Base-by-base conservation (phyloP, 2,797 vertebrate genomes). In the Catamblyrhynchus diadema region DNA sequence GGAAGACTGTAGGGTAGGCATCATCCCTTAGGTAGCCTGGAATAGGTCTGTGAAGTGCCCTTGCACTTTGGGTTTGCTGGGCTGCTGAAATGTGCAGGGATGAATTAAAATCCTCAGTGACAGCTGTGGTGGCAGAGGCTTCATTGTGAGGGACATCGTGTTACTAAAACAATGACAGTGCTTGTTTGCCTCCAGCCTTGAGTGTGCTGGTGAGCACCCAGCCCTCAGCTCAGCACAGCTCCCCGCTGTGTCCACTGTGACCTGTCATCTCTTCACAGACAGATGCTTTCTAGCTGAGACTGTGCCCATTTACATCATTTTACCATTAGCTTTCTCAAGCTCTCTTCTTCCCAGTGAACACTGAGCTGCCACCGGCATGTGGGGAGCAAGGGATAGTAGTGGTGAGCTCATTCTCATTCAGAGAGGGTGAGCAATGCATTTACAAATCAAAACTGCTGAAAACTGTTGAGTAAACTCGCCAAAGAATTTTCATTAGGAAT, bases 101-200 rank as follows among this genome's bases (percentile, higher is more conserved):
- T 65, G 53, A 77, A 67, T 85, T 82, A 78, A 87, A 94, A 87
- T 70, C 64, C 41, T 3, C 28, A 53, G 45, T 89, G 86, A 75
- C 84, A 95, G 83, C 71, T 87, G 78, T 78, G 69, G 75, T 53
- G 64, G 84, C 53, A 54, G 81, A 91, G 81, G 86, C 56, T 87
- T 87, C 59, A 27, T 30, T 50, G 75, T 64, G 27, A 53, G 81
- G 60, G 74, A 70, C 60, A 27, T 35, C 8, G 17, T 5, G 54
- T 57, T 24, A 13, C 75, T 74, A 7, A 73, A 83, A 85, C 81
- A 92, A 64, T 54, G 64, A 27, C 3, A 2, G 27, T 35, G 74
- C 79, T 77, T 87, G 84, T 94, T 86, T 89, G 86, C 74, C 66
- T 86, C 19, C 39, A 42, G 85, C 12, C 61, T 24, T 39, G 78